A percentile compares a stretch with the other conserved stretches of the same genome.
Conservation (phyloP, 2,888 invertebrate genomes). For the Euphydryas editha region DNA sequence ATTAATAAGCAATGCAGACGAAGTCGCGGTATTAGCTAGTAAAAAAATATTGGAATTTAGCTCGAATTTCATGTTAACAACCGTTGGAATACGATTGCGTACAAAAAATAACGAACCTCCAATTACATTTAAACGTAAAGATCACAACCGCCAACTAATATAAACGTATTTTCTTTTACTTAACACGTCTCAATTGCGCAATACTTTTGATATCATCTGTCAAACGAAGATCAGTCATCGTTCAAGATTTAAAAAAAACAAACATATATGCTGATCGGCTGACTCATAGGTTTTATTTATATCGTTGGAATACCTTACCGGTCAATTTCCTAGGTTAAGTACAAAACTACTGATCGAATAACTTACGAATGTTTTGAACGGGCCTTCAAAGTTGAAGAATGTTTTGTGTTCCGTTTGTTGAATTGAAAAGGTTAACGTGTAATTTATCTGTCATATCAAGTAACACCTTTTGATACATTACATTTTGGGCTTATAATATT, state of each 20-base stretch:
- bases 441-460: constrained; percentile 24
- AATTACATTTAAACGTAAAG: background rate
- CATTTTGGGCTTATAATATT: background rate
- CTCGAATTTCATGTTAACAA: background rate
- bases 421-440: constrained; percentile 26
- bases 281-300: constrained; percentile 48
- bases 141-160: background rate
- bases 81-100: background rate
- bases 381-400: constrained; percentile 23
- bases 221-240: constrained; percentile 14
- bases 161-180: background rate
- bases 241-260: constrained; percentile 22
- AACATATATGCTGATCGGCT: constrained; percentile 29
- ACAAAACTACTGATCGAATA: constrained; percentile 23
- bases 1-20: too few relatives aligned
- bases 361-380: constrained; percentile 27
- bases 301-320: constrained; percentile 55
- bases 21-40: too few relatives aligned
- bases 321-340: constrained; percentile 51
- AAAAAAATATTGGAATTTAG: background rate
- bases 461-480: constrained; percentile 15
- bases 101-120: background rate
- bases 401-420: constrained; percentile 20
- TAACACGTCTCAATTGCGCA: background rate
- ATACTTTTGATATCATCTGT: background rate